phyloP scores from a whole-genome alignment of 1,140 invertebrate genomes.

The Halictus rubicundus region DNA sequence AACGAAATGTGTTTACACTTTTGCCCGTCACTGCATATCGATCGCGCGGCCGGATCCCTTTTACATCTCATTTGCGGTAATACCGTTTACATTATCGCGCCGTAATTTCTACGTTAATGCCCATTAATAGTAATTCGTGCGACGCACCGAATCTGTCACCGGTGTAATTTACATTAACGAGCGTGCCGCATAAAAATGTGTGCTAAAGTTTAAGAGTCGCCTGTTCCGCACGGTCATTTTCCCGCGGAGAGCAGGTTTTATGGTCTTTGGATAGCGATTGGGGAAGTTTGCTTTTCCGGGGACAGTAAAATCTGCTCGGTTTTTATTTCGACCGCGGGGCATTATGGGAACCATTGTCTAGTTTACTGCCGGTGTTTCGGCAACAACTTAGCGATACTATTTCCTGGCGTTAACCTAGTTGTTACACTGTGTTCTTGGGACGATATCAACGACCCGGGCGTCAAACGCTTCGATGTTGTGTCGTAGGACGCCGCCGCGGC shows the following conservation, averaged over 20 bases:
- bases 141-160: neutral
- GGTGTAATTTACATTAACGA: neutral
- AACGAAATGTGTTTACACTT: too few relatives aligned
- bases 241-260: neutral
- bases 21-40: too few relatives aligned
- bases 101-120: neutral
- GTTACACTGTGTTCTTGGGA: neutral
- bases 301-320: neutral
- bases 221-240: neutral
- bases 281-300: neutral
- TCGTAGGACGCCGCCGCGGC: neutral
- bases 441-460: neutral
- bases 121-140: neutral
- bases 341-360: constrained; percentile 17
- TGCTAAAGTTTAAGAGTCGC: neutral
- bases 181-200: neutral
- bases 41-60: neutral
- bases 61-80: neutral
- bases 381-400: constrained; percentile 26
- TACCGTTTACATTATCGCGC: neutral
- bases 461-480: constrained; percentile 1
- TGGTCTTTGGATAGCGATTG: too few relatives aligned
- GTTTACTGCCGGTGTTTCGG: constrained; percentile 18
- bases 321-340: neutral
- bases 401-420: constrained; percentile 24